Evolutionary conservation across 2,888 invertebrate genomes (phyloP), one percentile per base, ranked within the genome.

Genomic region (Cremastobaeus sp.): DNA sequence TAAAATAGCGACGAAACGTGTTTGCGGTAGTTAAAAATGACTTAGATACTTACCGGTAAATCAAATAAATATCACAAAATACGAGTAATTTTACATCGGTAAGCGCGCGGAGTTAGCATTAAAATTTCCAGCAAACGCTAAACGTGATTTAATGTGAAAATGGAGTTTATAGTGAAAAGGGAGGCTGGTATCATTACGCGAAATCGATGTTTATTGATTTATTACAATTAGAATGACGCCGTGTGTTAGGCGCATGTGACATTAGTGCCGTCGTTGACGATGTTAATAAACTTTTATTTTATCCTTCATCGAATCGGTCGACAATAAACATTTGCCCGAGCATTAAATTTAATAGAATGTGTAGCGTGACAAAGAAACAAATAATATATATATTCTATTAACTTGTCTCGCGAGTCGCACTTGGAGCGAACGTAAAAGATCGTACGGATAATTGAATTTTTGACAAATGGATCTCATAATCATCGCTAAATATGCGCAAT

Each of bases 391-490:
- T 41, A 50, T 41, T 34, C 39, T 54, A 54, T 47, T 37, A 45
- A 54, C 54, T 65, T 54, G 64, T 66, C 48, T 20, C 47, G n/a
- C 17, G 12, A 45, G 15, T 15, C 11, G 32, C 37, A 21, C 43
- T 54, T 41, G 14, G 43, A 34, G 18, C 50, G 45, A 39, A 30
- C 18, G 34, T 54, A 37, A 47, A 47, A 55, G 21, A 55, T 55
- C 1, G 30, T 32, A 48, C 14, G 18, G 25, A 43, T 65, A 59
- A 64, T 68, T 45, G 52, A 74, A 59, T 48, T 43, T 62, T 69
- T 69, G 64, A 59, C 57, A 69, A 69, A 74, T 69, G 43, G 50
- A 8, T 37, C 14, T 50, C 15, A 43, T 57, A 57, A 55, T 55
- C n/a, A 35, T 37, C 32, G 47, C 39, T 60, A 60, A 59, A 39